A percentile compares a stretch with the other conserved stretches of the same genome.
Evolutionary conservation across 1,140 invertebrate species (phyloP).

Genomic region (Oreohelix idahoensis): DNA sequence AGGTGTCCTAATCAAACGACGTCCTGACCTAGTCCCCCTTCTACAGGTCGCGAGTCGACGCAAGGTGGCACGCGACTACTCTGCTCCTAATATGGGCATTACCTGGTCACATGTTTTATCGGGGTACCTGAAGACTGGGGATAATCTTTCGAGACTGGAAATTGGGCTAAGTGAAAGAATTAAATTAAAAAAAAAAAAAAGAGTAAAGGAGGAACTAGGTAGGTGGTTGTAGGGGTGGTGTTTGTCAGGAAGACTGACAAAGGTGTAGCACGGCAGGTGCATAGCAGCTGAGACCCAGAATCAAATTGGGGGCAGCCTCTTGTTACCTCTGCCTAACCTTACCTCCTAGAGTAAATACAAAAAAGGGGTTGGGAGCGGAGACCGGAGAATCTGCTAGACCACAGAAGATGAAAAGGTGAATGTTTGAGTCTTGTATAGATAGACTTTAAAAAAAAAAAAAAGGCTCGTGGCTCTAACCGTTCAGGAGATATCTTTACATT

Average conservation of each 20-base stretch:
- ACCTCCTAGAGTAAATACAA: background rate
- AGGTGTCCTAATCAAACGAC: background rate
- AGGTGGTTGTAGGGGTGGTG: too few species aligned
- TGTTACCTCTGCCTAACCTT: constrained; percentile 3
- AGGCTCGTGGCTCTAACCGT: too few species aligned
- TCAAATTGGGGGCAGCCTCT: background rate
- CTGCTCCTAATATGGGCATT: background rate
- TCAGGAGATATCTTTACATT: too few species aligned
- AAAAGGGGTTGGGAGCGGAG: background rate
- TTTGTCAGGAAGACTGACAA: background rate
- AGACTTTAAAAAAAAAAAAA: background rate
- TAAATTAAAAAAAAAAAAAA: background rate
- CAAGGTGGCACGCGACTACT: constrained; percentile 5
- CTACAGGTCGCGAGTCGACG: background rate
- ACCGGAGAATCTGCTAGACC: background rate
- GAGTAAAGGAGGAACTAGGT: background rate
- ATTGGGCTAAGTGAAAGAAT: background rate
- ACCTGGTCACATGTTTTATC: background rate
- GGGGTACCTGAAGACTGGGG: background rate
- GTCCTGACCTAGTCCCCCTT: background rate
- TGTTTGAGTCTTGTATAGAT: background rate
- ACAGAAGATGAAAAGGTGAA: background rate
- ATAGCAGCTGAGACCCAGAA: background rate
- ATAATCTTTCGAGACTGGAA: background rate
- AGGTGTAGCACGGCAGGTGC: background rate